Percentiles rank a stretch among this genome's conserved stretches.
Evolutionary conservation across 2,113 vertebrate species (phyloP).

Genomic region (Motacilla alba): DNA sequence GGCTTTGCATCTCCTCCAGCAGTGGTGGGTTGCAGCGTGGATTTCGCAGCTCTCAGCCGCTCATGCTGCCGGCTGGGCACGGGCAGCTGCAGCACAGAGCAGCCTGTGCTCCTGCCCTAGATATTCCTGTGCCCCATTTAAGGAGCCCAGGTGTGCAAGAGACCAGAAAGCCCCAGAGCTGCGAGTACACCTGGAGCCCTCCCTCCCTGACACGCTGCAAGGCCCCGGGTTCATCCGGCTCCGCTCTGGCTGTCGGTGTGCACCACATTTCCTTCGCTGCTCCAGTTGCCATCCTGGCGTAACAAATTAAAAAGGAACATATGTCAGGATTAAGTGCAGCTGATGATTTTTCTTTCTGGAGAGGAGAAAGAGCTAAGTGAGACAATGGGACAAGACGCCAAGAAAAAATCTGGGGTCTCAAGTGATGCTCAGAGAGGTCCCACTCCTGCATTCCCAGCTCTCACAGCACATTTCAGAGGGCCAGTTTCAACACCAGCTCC

Average conservation of each 20-base stretch:
- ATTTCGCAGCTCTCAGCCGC: not conserved
- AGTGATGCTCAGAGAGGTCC: not conserved
- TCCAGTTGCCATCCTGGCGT: not conserved
- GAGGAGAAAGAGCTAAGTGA: not conserved
- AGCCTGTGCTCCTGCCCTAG: not conserved
- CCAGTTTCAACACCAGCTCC: not conserved
- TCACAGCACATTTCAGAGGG: not conserved
- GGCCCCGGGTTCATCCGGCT: not conserved
- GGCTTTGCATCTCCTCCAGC: not conserved
- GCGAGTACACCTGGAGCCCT: not conserved
- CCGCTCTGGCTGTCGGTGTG: rapidly evolving
- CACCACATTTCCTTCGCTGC: not conserved
- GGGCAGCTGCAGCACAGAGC: not conserved
- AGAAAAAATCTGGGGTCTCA: not conserved
- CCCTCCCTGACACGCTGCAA: not conserved
- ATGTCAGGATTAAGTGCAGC: not conserved
- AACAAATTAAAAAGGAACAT: constrained; percentile 15
- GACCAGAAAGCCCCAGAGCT: not conserved
- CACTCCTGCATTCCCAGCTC: not conserved
- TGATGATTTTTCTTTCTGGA: not conserved
- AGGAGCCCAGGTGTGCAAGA: not conserved
- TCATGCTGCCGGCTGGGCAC: not conserved
- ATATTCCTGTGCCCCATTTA: not conserved
- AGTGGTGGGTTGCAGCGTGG: not conserved
- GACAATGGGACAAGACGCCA: rapidly evolving